Conservation (phyloP, 1,140 invertebrate species). For the Aporrectodea caliginosa region DNA sequence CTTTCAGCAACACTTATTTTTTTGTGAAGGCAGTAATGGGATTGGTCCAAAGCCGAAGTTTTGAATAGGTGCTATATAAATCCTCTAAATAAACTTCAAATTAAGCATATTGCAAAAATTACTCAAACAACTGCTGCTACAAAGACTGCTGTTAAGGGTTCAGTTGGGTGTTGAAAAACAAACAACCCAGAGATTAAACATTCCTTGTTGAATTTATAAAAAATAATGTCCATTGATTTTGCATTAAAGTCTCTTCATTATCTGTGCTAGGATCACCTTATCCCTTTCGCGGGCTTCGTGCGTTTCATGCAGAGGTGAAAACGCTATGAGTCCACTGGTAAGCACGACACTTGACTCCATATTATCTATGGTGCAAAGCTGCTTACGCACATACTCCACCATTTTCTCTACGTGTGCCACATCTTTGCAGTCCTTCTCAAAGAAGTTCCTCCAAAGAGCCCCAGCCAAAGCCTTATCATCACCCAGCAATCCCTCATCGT, state of each 20-base stretch:
- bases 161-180: too few relatives aligned
- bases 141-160: too few relatives aligned
- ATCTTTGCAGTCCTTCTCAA: slow-evolving; percentile 46
- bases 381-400: slow-evolving; percentile 45
- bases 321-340: neutral
- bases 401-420: slow-evolving; percentile 36
- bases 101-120: too few relatives aligned
- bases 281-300: neutral
- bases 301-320: neutral
- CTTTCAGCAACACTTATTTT: too few relatives aligned
- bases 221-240: too few relatives aligned
- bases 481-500: slow-evolving; percentile 75
- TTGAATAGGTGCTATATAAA: too few relatives aligned
- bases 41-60: too few relatives aligned
- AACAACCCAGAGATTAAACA: too few relatives aligned
- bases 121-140: too few relatives aligned
- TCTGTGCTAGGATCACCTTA: neutral
- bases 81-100: too few relatives aligned
- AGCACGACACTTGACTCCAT: neutral
- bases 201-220: too few relatives aligned
- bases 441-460: slow-evolving; percentile 78
- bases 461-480: slow-evolving; percentile 71
- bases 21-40: too few relatives aligned
- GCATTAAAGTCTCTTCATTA: neutral
- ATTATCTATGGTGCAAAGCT: slow-evolving; percentile 33